Evolutionary conservation across 53 echinoderm and acorn worm species (phyloP).

Genomic region (Henricia sp.): DNA sequence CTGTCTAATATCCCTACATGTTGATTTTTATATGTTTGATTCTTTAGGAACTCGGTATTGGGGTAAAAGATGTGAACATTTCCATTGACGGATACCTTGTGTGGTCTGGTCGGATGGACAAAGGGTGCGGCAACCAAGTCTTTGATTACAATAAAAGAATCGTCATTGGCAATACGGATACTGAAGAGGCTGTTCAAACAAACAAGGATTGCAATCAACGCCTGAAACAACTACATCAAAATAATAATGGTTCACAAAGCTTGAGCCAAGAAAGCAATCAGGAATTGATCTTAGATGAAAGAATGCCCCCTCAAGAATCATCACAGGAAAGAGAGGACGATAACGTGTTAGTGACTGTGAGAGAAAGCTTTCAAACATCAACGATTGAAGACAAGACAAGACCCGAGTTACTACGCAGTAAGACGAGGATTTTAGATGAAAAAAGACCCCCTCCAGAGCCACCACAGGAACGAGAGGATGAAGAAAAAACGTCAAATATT

Average conservation of each 20-base stretch:
- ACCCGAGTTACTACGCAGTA: too few relatives aligned
- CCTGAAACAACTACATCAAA: slow-evolving; percentile 9
- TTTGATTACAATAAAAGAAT: slow-evolving; percentile 88
- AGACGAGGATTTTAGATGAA: too few relatives aligned
- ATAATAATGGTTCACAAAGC: slow-evolving; percentile 31
- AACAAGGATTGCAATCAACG: background rate
- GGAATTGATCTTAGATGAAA: slow-evolving; percentile 50
- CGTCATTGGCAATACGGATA: slow-evolving; percentile 7
- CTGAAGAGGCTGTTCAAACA: background rate
- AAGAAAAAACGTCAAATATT: too few relatives aligned
- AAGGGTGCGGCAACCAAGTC: slow-evolving; percentile 97
- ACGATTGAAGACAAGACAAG: too few relatives aligned
- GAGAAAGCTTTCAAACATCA: too few relatives aligned
- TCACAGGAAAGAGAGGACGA: too few relatives aligned
- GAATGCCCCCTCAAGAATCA: too few relatives aligned
- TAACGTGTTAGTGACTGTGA: too few relatives aligned
- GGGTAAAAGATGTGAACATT: slow-evolving; percentile 71
- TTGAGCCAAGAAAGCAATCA: slow-evolving; percentile 52
- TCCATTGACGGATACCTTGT: slow-evolving; percentile 42
- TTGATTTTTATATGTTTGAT: slow-evolving; percentile 11
- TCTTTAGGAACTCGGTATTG: slow-evolving; percentile 80
- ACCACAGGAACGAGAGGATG: too few relatives aligned
- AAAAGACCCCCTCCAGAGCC: too few relatives aligned
- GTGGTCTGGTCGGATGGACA: slow-evolving; percentile 90
- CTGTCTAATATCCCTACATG: too few relatives aligned